A percentile compares a stretch with the other conserved stretches of the same genome.
Conservation (phyloP, 1,140 invertebrate genomes). For the Aleiodes sp. region DNA sequence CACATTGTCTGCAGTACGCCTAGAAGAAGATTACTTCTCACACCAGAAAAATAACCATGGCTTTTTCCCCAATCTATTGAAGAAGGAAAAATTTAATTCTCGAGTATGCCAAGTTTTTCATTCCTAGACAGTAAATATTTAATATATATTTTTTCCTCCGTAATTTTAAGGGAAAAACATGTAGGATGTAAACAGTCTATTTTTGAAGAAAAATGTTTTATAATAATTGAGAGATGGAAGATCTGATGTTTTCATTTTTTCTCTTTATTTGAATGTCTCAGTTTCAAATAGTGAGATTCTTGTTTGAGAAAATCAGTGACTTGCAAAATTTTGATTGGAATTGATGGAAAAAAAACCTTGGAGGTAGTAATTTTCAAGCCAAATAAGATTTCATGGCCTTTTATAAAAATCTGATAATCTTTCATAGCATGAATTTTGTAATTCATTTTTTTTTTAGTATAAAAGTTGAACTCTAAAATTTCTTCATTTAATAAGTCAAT, state of each 20-base stretch:
- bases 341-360: no score
- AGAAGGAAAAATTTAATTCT: background rate
- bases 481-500: no score
- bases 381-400: no score
- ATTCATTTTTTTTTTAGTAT: no score
- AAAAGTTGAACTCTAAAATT: no score
- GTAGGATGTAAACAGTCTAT: background rate
- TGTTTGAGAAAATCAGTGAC: no score
- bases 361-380: no score
- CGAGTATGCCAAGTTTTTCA: constrained; percentile 9
- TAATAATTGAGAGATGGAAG: background rate
- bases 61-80: background rate
- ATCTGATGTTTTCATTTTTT: background rate
- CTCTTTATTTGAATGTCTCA: background rate
- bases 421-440: no score
- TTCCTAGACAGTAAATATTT: background rate
- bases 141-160: background rate
- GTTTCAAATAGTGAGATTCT: no score
- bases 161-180: background rate
- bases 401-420: no score
- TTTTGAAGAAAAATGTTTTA: background rate
- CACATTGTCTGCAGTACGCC: background rate
- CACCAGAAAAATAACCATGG: background rate
- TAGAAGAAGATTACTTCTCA: background rate
- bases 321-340: no score